Conservation (phyloP, 2,888 invertebrate genomes). For the Drosophila fulvimacula region DNA sequence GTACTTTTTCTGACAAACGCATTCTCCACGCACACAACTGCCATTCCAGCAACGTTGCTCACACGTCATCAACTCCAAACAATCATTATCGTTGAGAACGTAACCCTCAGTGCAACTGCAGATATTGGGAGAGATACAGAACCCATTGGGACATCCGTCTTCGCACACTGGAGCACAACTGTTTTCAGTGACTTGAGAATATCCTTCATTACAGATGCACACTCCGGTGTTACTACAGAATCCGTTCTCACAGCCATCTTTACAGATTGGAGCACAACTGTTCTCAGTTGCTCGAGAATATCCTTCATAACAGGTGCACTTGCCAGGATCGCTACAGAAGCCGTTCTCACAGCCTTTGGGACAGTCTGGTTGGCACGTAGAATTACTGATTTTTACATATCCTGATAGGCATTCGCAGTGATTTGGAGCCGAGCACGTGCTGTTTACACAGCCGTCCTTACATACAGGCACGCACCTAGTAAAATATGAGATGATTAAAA, state of each 20-base stretch:
- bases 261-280: constrained; percentile 20
- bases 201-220: constrained; percentile 35
- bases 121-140: constrained; percentile 23
- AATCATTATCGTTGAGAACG: constrained; percentile 3
- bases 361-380: neutral
- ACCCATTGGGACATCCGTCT: constrained; percentile 19
- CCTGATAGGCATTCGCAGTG: neutral
- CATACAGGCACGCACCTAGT: constrained; percentile 80
- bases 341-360: constrained; percentile 29
- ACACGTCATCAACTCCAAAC: constrained; percentile 24
- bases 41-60: constrained; percentile 49
- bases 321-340: constrained; percentile 12
- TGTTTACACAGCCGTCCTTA: constrained; percentile 59
- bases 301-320: constrained; percentile 26
- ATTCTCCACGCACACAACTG: constrained; percentile 43
- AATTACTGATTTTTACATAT: neutral
- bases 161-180: constrained; percentile 31
- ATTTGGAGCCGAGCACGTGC: neutral
- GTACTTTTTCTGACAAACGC: constrained; percentile 39
- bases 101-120: constrained; percentile 35
- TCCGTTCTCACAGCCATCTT: constrained; percentile 27
- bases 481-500: too few relatives aligned
- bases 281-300: neutral
- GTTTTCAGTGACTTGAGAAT: neutral
- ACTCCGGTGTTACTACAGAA: constrained; percentile 25